phyloP scores from a whole-genome alignment of 2,888 invertebrate genomes.

The Cheilosia grossa region DNA sequence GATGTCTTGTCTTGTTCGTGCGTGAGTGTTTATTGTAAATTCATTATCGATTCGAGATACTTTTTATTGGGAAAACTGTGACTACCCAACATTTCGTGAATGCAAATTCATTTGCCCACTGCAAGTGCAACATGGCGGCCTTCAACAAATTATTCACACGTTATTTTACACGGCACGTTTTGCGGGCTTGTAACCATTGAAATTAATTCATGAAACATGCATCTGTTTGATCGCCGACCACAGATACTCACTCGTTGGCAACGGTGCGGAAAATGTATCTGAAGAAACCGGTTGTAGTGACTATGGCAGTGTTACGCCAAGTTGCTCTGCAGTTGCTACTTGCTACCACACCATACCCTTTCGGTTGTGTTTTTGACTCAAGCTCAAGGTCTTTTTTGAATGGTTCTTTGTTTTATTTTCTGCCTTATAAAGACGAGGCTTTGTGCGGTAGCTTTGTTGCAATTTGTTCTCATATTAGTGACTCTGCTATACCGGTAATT shows the following conservation, averaged over 20 bases:
- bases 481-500: constrained; percentile 12
- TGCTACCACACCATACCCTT: not conserved
- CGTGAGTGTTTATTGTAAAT: constrained; percentile 41
- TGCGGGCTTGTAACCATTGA: not conserved
- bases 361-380: constrained; percentile 8
- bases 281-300: constrained; percentile 32
- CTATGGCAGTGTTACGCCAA: not conserved
- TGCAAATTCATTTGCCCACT: constrained; percentile 7
- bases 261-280: constrained; percentile 36
- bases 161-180: not conserved
- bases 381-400: constrained; percentile 50
- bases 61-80: constrained; percentile 33
- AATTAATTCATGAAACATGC: constrained; percentile 7
- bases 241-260: not conserved
- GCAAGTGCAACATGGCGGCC: not conserved
- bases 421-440: not conserved
- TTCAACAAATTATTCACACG: not conserved
- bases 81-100: constrained; percentile 14
- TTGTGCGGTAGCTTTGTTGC: not conserved
- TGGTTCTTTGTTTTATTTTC: not conserved
- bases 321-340: not conserved
- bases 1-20: not conserved
- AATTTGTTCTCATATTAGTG: constrained; percentile 36
- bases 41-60: constrained; percentile 47
- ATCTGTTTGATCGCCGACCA: constrained; percentile 5